Base-by-base conservation (phyloP, 1,140 invertebrate species). In the Dolichoris vasculosae region DNA sequence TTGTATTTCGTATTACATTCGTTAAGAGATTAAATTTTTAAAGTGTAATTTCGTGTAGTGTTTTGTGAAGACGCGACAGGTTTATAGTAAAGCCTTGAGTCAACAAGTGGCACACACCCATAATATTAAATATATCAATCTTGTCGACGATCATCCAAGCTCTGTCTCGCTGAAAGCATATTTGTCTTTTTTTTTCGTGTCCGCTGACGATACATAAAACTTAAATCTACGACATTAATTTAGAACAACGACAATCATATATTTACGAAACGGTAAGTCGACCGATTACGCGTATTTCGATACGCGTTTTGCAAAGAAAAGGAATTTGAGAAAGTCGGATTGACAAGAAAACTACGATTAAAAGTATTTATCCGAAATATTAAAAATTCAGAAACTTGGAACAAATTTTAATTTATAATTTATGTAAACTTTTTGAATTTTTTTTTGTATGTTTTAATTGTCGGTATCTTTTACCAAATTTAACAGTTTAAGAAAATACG, bases 21-120 rank as follows among this genome's bases (percentile, higher is more conserved):
- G 83, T 85, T 85, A 81, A 76, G 78, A 81, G 73, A 71, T 81
- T 82, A 81, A 82, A 85, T 43, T 76, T 75, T 85, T 64, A n/a
- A 76, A 81, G 20, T 80, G 20, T 85, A 80, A 73, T 73, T 85
- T 85, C 11, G 71, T 73, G 23, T 35, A 75, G 69, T 59, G 71
- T 85, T 77, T 67, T 40, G 32, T 48, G 77, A 38, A 85, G 77
- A 85, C 64, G 83, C 77, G 83, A 71, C 77, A 80, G 83, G 67
- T 80, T 26, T 80, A 75, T 40, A 80, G 20, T 71, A 83, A 81
- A 81, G 84, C 55, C 67, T 81, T 75, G 83, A 83, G 73, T 78
- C 71, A 75, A 83, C 86, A 83, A 83, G 48, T 64, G 76, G 79
- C 67, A 85, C 84, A 83, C 84, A 85, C 84, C 71, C 84, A 81